Percentiles rank a stretch among this genome's conserved stretches.
These are phyloP conservation scores for Whitmania pigra DNA, from an alignment of 1,140 invertebrate genomes.

Conservation along the genomic window DNA sequence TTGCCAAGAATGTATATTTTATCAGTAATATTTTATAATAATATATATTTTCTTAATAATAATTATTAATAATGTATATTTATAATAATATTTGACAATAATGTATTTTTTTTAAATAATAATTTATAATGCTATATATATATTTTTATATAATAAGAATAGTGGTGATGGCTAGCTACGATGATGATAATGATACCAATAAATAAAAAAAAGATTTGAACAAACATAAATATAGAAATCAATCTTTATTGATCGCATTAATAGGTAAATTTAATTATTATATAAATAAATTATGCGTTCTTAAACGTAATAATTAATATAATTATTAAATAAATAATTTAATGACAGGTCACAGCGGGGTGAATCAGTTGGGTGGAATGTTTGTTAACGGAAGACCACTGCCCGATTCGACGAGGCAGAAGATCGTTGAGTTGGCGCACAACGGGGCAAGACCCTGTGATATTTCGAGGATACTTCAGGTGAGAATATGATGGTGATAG, in stretches of 20 bases:
- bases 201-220: no score
- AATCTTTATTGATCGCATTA: no score
- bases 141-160: background rate
- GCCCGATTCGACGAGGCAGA: constrained; percentile 63
- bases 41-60: background rate
- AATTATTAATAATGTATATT: constrained; percentile 1
- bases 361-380: constrained; percentile 57
- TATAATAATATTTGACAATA: background rate
- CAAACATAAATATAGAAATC: background rate
- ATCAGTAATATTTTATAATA: background rate
- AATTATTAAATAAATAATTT: background rate
- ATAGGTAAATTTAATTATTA: background rate
- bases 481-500: background rate
- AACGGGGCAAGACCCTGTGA: constrained; percentile 55
- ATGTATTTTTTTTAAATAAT: no score
- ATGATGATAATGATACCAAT: background rate
- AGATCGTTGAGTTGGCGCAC: constrained; percentile 82
- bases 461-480: constrained; percentile 9
- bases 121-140: background rate
- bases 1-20: background rate
- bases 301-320: no score
- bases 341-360: constrained; percentile 20
- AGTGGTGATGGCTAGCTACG: background rate
- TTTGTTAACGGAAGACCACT: constrained; percentile 81
- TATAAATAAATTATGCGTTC: background rate